Percentiles rank a stretch among this genome's conserved stretches.
phyloP scores from a whole-genome alignment of 2,888 invertebrate genomes.

The Pachydiplax longipennis region DNA sequence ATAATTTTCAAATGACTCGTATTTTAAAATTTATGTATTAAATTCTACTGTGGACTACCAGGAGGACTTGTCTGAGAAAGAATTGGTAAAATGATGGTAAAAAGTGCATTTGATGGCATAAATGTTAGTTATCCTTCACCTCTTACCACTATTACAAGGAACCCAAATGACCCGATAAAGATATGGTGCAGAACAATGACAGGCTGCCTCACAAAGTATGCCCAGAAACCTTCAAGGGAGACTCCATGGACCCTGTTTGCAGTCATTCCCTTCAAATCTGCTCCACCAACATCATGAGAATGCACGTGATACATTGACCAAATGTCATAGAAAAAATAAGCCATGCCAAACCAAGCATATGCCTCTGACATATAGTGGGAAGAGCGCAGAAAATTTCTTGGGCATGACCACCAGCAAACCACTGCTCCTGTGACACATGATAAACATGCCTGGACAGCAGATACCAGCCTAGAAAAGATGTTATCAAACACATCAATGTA shows the following conservation, averaged over 20 bases:
- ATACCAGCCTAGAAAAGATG: slow-evolving; percentile 67
- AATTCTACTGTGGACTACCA: background rate
- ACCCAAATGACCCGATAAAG: slow-evolving; percentile 77
- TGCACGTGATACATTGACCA: slow-evolving; percentile 79
- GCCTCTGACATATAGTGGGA: slow-evolving; percentile 78
- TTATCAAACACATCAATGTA: background rate
- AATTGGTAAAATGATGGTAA: background rate
- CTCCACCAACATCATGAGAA: slow-evolving; percentile 27
- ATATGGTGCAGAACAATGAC: slow-evolving; percentile 78
- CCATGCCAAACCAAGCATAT: slow-evolving; percentile 81
- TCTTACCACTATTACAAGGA: slow-evolving; percentile 76
- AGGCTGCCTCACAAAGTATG: slow-evolving; percentile 67
- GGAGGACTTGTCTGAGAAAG: background rate
- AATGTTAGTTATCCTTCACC: background rate
- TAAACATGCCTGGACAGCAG: slow-evolving; percentile 74
- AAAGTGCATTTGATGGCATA: background rate
- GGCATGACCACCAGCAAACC: slow-evolving; percentile 73
- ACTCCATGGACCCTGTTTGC: background rate
- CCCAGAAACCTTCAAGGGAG: slow-evolving; percentile 48
- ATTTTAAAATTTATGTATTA: background rate
- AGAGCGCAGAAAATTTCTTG: slow-evolving; percentile 71
- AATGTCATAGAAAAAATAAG: slow-evolving; percentile 81
- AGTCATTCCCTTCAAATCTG: slow-evolving; percentile 21
- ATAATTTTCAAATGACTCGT: too few species aligned
- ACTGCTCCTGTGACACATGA: slow-evolving; percentile 72